These are phyloP conservation scores for Rattus norvegicus DNA, from an alignment of 2,113 vertebrate species.

Conservation along the genomic window DNA sequence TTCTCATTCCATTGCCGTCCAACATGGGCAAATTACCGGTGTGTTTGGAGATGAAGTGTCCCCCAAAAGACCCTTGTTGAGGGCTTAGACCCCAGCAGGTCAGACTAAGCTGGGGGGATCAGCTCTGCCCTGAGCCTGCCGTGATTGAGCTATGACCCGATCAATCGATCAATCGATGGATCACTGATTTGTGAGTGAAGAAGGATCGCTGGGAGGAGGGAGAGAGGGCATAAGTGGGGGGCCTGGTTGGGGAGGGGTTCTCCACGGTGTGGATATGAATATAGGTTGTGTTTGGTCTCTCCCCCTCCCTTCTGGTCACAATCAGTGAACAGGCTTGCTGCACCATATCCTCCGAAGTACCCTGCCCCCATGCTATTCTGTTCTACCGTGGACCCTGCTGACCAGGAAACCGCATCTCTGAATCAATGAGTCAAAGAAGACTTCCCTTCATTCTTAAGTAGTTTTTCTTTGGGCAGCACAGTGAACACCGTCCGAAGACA, in stretches of 20 bases:
- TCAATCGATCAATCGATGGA: background rate
- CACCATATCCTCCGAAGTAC: no score
- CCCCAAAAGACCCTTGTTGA: background rate
- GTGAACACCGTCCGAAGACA: background rate
- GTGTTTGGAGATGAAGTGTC: background rate
- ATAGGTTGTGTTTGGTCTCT: background rate
- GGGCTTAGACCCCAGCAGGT: background rate
- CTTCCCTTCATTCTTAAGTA: background rate
- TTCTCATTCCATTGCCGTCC: background rate
- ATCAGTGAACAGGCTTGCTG: background rate
- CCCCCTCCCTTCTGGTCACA: background rate
- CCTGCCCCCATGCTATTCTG: background rate
- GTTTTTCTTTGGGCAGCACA: accelerated
- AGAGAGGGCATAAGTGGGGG: background rate
- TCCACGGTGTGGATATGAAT: background rate
- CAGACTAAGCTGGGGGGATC: background rate
- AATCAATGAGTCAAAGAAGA: background rate
- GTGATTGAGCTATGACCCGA: background rate
- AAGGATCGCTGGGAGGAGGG: background rate
- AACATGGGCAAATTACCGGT: background rate
- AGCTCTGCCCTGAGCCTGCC: no score
- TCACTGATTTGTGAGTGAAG: background rate
- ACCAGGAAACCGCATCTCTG: background rate
- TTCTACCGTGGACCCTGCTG: background rate
- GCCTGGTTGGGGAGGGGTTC: background rate